Conservation (phyloP, 2,797 vertebrate genomes). For the Perdix hodgsoniae region DNA sequence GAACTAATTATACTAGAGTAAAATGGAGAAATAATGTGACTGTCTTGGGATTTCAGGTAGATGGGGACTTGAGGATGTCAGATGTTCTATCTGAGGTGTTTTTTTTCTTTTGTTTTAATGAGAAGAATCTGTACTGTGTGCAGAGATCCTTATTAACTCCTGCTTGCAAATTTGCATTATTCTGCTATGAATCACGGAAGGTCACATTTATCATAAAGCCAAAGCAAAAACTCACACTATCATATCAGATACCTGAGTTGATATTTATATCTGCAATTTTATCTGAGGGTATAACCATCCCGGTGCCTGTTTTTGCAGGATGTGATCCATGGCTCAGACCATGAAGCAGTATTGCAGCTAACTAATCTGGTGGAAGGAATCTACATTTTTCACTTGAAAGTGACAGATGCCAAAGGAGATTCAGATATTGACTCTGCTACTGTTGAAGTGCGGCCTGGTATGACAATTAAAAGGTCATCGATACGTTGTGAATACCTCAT, state of each 20-base stretch:
- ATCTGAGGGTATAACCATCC: neutral
- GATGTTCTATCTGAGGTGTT: neutral
- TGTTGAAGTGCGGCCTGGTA: constrained; percentile 92
- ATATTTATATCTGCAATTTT: neutral
- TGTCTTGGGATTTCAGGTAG: neutral
- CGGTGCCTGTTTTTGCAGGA: constrained; percentile 77
- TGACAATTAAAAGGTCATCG: constrained; percentile 68
- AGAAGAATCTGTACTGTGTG: neutral
- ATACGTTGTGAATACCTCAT: constrained; percentile 34
- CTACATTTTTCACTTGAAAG: constrained; percentile 89
- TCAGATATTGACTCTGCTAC: constrained; percentile 85
- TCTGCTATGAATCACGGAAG: neutral
- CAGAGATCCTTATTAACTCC: neutral
- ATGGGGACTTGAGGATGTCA: neutral
- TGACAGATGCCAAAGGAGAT: constrained; percentile 84
- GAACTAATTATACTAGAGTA: neutral
- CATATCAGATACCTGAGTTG: neutral
- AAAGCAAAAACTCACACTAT: neutral
- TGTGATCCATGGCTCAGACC: constrained; percentile 85
- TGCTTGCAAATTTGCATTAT: neutral
- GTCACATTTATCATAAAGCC: neutral
- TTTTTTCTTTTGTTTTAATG: neutral
- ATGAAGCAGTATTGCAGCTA: constrained; percentile 83
- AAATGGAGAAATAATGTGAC: neutral
- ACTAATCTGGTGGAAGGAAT: constrained; percentile 92